Percentiles rank a stretch among this genome's conserved stretches.
These are phyloP conservation scores for Platalea minor DNA, from an alignment of 2,797 vertebrate genomes.

Conservation along the genomic window DNA sequence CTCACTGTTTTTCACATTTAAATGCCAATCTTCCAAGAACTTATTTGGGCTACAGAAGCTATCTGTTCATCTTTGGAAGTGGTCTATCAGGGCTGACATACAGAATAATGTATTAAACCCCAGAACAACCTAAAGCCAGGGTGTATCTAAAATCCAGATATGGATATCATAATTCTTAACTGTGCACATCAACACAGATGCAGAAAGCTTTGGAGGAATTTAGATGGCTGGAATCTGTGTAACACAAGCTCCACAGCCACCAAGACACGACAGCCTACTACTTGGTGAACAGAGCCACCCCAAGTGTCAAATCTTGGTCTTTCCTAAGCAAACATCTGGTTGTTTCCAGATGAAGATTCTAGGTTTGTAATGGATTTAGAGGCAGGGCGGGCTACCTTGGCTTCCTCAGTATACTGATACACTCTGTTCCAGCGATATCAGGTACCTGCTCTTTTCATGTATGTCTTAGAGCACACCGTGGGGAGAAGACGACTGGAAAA, in stretches of 20 bases:
- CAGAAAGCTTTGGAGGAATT: background rate
- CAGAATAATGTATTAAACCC: background rate
- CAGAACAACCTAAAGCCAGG: background rate
- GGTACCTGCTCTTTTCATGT: background rate
- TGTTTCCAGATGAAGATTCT: background rate
- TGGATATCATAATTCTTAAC: background rate
- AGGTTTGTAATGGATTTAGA: background rate
- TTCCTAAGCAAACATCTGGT: background rate
- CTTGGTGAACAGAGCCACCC: background rate
- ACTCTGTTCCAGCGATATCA: background rate
- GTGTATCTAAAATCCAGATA: background rate
- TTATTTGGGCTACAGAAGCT: background rate
- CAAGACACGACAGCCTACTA: background rate
- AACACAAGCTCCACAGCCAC: background rate
- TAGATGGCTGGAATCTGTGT: background rate
- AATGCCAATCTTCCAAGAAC: background rate
- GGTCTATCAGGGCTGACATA: background rate
- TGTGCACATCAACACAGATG: background rate
- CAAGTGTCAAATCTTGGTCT: background rate
- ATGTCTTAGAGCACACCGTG: background rate
- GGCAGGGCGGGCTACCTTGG: background rate
- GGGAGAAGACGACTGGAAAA: background rate
- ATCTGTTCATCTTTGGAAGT: background rate
- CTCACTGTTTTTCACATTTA: background rate
- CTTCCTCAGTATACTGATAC: background rate